Base-by-base conservation (phyloP, 53 echinoderm and acorn worm species). In the Actinopyga echinites region DNA sequence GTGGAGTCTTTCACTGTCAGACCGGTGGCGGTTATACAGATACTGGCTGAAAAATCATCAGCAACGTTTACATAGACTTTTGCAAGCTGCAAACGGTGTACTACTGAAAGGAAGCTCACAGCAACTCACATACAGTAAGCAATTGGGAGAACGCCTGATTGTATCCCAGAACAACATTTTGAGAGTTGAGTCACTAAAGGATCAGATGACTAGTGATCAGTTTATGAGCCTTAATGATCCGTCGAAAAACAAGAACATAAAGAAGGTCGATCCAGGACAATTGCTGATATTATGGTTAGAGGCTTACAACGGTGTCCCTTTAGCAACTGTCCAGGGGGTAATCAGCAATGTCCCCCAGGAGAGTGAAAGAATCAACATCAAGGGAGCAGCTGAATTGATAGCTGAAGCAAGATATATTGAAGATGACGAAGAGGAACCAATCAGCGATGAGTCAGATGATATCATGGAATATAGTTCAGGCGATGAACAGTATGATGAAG, bases 1-100 rank as follows among this genome's bases (percentile, higher is more conserved):
- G 15, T 91, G 91, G 91, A 64, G 37, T 33, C 56, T 93, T 56
- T 1, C 2, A n/a, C 17, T 55, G 2, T 20, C 53, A 15, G 65
- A 90, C 34, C 87, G 92, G 57, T 95, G 95, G 95, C 75, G 83
- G 13, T 80, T 95, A 20, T 95, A 95, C 37, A 42, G 83, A 45
- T 65, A 55, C 21, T 95, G 95, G 92, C 57, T 92, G 20, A 19
- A n/a, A 15, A 56, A 33, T 33, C 45, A 77, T 20, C 77, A 77
- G 56, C 29, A 77, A 55, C 29, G 29, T 1, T 32, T 77, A 32
- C 55, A 77, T 19, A 77, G 24, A 32, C 32, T 30, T 26, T 8
- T 54, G 8, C 44, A 31, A 3, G 28, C 55, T 30, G 77, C 77
- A 2, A 43, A 49, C 31, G 30, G 33, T 19, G 56, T 31, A 31